phyloP scores from a whole-genome alignment of 2,888 invertebrate genomes.

The Acholoe squamosa region DNA sequence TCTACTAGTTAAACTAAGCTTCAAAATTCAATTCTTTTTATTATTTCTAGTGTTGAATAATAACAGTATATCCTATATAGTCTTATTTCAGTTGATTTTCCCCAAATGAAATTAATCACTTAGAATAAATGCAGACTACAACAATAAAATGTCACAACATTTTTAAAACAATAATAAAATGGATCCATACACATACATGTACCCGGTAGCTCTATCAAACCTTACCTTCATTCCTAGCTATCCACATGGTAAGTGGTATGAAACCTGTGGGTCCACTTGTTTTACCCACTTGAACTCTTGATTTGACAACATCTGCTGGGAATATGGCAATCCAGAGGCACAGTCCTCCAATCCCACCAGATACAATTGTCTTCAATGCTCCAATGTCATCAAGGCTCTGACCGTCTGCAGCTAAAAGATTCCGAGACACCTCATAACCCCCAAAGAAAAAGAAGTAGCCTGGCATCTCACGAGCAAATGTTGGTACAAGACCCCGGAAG shows the following conservation, averaged over 20 bases:
- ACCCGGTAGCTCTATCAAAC: too few relatives aligned
- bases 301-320: constrained; percentile 98
- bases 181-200: too few relatives aligned
- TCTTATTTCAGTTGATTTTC: too few relatives aligned
- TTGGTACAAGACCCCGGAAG: constrained; percentile 94
- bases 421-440: constrained; percentile 89
- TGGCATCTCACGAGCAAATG: constrained; percentile 97
- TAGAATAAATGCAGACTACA: too few relatives aligned
- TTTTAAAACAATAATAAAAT: too few relatives aligned
- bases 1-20: too few relatives aligned
- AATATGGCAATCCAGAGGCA: constrained; percentile 96
- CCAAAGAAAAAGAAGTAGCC: constrained; percentile 99
- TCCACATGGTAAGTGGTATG: constrained; percentile 85
- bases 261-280: constrained; percentile 73
- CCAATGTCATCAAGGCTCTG: constrained; percentile 73
- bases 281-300: constrained; percentile 93
- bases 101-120: too few relatives aligned
- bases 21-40: too few relatives aligned
- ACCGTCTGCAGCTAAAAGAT: constrained; percentile 81
- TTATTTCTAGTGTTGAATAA: too few relatives aligned
- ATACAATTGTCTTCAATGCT: constrained; percentile 90
- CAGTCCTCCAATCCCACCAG: constrained; percentile 95
- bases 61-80: too few relatives aligned
- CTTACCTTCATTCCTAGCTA: constrained; percentile 89
- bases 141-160: too few relatives aligned